A percentile compares a stretch with the other conserved stretches of the same genome.
These are phyloP conservation scores for Thamnophis elegans DNA, from an alignment of 2,797 vertebrate species.

Conservation along the genomic window DNA sequence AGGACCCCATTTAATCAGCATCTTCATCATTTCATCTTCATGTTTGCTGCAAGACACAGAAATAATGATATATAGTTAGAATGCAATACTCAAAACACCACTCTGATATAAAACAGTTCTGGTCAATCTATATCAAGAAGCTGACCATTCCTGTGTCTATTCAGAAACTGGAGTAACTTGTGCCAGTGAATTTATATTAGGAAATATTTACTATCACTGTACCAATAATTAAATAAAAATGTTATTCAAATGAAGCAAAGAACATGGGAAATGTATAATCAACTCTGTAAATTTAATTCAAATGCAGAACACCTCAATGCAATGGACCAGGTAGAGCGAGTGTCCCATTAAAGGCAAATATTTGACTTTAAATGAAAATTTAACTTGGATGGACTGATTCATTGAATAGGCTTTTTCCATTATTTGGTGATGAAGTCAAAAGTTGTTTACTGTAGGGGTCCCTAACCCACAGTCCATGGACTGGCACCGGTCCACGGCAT, in stretches of 20 bases:
- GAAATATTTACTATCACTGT: not conserved
- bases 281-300: not conserved
- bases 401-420: not conserved
- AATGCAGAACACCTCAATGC: not conserved
- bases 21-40: slow-evolving; percentile 83
- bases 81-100: not conserved
- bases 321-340: not conserved
- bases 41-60: slow-evolving; percentile 68
- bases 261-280: not conserved
- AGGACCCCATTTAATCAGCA: slow-evolving; percentile 80
- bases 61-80: slow-evolving; percentile 5
- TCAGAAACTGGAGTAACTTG: not conserved
- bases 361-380: not conserved
- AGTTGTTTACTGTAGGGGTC: not conserved
- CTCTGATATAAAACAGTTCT: not conserved
- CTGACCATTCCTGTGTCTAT: not conserved
- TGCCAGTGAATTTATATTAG: not conserved
- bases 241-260: not conserved
- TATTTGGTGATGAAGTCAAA: not conserved
- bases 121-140: not conserved
- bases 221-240: not conserved
- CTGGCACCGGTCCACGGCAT: rapidly evolving
- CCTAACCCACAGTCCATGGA: not conserved
- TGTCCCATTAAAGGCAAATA: not conserved
- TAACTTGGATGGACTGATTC: not conserved